Percentiles rank a stretch among this genome's conserved stretches.
Evolutionary conservation across 1,140 invertebrate species (phyloP).

Genomic region (Orchestia grillus): DNA sequence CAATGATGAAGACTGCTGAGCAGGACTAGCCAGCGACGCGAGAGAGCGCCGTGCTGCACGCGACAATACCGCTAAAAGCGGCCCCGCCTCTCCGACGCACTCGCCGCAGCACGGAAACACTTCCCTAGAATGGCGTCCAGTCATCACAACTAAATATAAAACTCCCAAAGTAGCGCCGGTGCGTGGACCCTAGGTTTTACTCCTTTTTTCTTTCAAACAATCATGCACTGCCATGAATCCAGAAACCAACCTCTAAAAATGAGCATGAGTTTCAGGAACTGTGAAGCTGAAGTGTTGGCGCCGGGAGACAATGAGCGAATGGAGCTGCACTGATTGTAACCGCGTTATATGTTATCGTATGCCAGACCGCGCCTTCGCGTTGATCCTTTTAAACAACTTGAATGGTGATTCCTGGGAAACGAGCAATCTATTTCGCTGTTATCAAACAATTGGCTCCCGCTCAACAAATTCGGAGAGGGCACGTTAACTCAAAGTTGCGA

Average conservation of each 20-base stretch:
- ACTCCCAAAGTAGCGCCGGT: not conserved
- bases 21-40: not conserved
- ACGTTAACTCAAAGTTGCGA: too few species aligned
- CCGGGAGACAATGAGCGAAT: too few species aligned
- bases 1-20: not conserved
- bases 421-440: not conserved
- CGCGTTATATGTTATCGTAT: not conserved
- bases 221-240: too few species aligned
- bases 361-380: not conserved
- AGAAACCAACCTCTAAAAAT: too few species aligned
- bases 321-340: not conserved
- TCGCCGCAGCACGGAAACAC: not conserved
- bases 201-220: not conserved
- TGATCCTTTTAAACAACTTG: not conserved
- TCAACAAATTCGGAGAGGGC: too few species aligned
- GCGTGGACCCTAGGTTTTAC: not conserved
- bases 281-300: too few species aligned
- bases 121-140: not conserved
- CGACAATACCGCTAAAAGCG: slow-evolving; percentile 38
- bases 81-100: not conserved
- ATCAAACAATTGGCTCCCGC: not conserved
- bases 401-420: not conserved
- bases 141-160: not conserved
- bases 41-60: not conserved
- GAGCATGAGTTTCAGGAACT: too few species aligned